Percentiles rank a stretch among this genome's conserved stretches.
Evolutionary conservation across 2,113 vertebrate species (phyloP).

Genomic region (Rhabdornis inornatus): DNA sequence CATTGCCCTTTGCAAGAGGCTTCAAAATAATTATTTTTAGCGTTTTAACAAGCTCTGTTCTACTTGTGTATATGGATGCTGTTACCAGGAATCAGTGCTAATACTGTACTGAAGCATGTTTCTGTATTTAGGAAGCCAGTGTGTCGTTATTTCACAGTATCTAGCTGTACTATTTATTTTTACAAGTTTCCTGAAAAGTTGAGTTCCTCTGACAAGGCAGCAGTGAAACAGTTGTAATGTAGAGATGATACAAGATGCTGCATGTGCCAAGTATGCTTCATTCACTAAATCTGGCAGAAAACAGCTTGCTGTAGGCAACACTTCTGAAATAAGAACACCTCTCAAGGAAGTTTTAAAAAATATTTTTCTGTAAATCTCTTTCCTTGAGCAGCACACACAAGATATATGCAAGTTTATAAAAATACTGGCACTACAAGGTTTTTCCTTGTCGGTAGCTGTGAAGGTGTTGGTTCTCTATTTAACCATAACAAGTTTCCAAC

Average conservation of each 20-base stretch:
- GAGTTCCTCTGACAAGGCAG: not conserved
- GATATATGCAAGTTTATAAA: not conserved
- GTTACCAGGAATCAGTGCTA: not conserved
- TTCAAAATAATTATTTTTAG: not conserved
- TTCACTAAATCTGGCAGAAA: not conserved
- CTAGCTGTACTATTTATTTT: not conserved
- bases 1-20: not conserved
- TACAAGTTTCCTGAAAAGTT: not conserved
- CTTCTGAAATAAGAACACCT: not conserved
- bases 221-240: not conserved
- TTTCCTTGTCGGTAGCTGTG: not conserved
- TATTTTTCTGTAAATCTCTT: not conserved
- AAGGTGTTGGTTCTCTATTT: not conserved
- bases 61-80: not conserved
- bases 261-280: not conserved
- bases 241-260: not conserved
- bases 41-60: not conserved
- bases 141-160: not conserved
- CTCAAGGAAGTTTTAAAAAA: not conserved
- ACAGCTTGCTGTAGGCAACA: constrained; percentile 12
- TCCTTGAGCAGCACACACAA: not conserved
- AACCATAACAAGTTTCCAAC: not conserved
- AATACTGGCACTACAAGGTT: not conserved
- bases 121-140: not conserved
- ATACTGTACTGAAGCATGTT: not conserved